Conservation (phyloP, 1,140 invertebrate genomes). For the Drosophila mauritiana region DNA sequence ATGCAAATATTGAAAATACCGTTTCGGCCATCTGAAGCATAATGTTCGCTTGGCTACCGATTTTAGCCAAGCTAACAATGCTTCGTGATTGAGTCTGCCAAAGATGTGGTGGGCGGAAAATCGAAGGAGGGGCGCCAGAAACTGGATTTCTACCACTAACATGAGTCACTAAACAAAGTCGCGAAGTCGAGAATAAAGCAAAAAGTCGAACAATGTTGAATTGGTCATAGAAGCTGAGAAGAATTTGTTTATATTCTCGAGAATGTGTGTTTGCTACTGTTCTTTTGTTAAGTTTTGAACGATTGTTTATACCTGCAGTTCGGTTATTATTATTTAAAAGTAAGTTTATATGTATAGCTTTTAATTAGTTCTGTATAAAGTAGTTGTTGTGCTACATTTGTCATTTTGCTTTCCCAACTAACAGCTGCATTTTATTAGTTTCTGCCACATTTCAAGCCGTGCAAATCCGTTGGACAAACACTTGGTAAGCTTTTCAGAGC, state of each 20-base stretch:
- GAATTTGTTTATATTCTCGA: constrained; percentile 27
- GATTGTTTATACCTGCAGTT: background rate
- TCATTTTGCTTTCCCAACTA: constrained; percentile 8
- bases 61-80: constrained; percentile 47
- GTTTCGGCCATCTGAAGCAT: constrained; percentile 23
- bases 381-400: background rate
- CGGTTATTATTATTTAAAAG: background rate
- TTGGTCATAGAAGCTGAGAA: constrained; percentile 23
- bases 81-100: constrained; percentile 44
- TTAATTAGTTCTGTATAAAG: background rate
- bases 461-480: constrained; percentile 55
- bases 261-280: constrained; percentile 2
- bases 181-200: constrained; percentile 26
- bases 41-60: constrained; percentile 38
- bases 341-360: background rate
- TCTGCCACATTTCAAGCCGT: background rate
- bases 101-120: background rate
- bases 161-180: constrained; percentile 40
- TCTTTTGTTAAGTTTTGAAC: background rate
- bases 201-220: constrained; percentile 23
- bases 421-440: constrained; percentile 28
- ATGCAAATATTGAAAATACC: constrained; percentile 52
- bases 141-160: constrained; percentile 31
- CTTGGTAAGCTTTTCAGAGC: constrained; percentile 34
- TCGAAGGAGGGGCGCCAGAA: constrained; percentile 11